Evolutionary conservation across 2,888 invertebrate genomes (phyloP).

Genomic region (Zaprionus bogoriensis): DNA sequence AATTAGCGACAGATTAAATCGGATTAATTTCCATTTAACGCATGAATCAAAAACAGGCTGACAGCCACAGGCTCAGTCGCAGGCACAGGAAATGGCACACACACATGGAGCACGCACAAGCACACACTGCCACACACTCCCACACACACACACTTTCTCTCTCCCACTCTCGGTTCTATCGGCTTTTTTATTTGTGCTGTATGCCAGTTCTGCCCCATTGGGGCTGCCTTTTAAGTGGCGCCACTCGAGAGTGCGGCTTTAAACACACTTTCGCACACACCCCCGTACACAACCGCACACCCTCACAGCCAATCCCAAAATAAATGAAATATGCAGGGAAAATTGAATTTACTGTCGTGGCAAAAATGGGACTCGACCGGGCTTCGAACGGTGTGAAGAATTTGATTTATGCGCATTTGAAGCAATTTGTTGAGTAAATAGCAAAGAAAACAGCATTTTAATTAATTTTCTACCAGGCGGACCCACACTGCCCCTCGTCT

Average conservation of each 20-base stretch:
- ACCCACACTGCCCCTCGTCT: background rate
- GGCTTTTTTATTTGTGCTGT: conserved; percentile 10
- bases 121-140: background rate
- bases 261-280: conserved; percentile 40
- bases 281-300: conserved; percentile 26
- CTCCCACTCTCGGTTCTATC: no score
- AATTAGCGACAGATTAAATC: conserved; percentile 78
- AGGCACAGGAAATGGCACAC: conserved; percentile 43
- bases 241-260: conserved; percentile 48
- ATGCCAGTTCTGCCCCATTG: background rate
- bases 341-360: conserved; percentile 57
- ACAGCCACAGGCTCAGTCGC: conserved; percentile 31
- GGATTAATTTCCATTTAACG: conserved; percentile 79
- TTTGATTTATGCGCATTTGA: conserved; percentile 76
- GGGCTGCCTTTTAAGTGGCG: conserved; percentile 28
- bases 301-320: conserved; percentile 23
- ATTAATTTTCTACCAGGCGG: conserved; percentile 59
- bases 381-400: conserved; percentile 66
- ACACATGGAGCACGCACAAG: background rate
- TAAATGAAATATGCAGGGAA: conserved; percentile 69
- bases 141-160: conserved; percentile 11
- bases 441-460: conserved; percentile 67
- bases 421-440: conserved; percentile 75
- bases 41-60: conserved; percentile 75
- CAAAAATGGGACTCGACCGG: conserved; percentile 1